These are phyloP conservation scores for Samia ricini DNA, from an alignment of 1,140 invertebrate genomes.

Conservation along the genomic window DNA sequence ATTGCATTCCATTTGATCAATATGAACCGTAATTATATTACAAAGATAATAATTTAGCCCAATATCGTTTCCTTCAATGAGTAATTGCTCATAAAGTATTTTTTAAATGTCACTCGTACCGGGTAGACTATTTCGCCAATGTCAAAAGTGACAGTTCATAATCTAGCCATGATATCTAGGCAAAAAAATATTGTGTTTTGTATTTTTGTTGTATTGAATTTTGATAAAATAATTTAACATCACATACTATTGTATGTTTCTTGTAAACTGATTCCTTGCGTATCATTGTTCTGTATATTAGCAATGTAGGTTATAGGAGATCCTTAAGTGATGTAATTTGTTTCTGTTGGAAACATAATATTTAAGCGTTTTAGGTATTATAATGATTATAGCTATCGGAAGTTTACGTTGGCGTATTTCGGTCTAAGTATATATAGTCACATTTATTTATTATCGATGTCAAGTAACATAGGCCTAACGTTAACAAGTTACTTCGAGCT, in stretches of 20 bases:
- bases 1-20: background rate
- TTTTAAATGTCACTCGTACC: too few relatives aligned
- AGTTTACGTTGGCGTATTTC: conserved; percentile 1
- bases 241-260: background rate
- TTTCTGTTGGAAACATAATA: conserved; percentile 36
- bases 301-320: conserved; percentile 58
- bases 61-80: too few relatives aligned
- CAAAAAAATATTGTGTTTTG: background rate
- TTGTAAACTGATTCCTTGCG: conserved; percentile 19
- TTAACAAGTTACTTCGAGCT: conserved; percentile 43
- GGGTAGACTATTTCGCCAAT: too few relatives aligned
- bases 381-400: conserved; percentile 2
- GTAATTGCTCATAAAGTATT: too few relatives aligned
- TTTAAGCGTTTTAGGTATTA: conserved; percentile 37
- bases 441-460: conserved; percentile 39
- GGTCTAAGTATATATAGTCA: conserved; percentile 2
- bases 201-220: background rate
- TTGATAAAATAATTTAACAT: background rate
- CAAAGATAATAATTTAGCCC: too few relatives aligned
- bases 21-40: background rate
- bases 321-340: conserved; percentile 48
- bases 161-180: too few relatives aligned
- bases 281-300: conserved; percentile 64
- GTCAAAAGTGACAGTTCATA: too few relatives aligned
- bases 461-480: conserved; percentile 55